phyloP scores from a whole-genome alignment of 2,113 vertebrate genomes.

The Hemibagrus wyckioides region DNA sequence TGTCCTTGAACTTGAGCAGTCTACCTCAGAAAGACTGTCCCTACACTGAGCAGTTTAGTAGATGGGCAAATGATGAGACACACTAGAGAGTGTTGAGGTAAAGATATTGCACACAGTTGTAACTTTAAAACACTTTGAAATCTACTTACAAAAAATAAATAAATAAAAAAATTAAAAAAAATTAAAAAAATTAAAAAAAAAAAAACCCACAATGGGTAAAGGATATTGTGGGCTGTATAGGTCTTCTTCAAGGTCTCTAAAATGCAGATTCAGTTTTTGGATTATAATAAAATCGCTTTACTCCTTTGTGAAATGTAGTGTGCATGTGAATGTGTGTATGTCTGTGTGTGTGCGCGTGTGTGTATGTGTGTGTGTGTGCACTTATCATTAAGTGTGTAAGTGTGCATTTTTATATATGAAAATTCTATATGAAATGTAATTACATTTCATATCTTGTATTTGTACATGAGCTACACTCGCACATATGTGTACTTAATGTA shows the following conservation, averaged over 20 bases:
- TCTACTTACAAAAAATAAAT: slow-evolving; percentile 74
- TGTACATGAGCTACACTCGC: slow-evolving; percentile 76
- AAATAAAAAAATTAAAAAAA: not conserved
- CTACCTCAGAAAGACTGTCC: slow-evolving; percentile 98
- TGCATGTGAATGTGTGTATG: slow-evolving; percentile 68
- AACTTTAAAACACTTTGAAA: slow-evolving; percentile 73
- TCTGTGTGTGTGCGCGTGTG: slow-evolving; percentile 73
- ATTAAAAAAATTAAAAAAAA: no score
- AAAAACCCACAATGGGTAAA: slow-evolving; percentile 70
- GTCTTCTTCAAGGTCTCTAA: slow-evolving; percentile 80
- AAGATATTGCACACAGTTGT: slow-evolving; percentile 82
- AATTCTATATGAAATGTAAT: slow-evolving; percentile 59
- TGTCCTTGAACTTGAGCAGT: slow-evolving; percentile 94
- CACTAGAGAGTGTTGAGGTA: slow-evolving; percentile 80
- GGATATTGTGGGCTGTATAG: slow-evolving; percentile 83
- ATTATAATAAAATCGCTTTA: slow-evolving; percentile 68
- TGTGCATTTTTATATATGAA: slow-evolving; percentile 62
- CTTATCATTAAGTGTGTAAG: slow-evolving; percentile 68
- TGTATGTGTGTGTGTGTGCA: slow-evolving; percentile 73
- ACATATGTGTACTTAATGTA: slow-evolving; percentile 79
- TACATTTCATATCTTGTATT: slow-evolving; percentile 70
- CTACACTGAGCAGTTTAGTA: slow-evolving; percentile 90
- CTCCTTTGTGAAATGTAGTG: slow-evolving; percentile 72
- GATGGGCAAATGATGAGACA: slow-evolving; percentile 79
- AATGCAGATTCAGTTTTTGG: slow-evolving; percentile 64